Evolutionary conservation across 2,888 invertebrate genomes (phyloP), one percentile per base, ranked within the genome.

Genomic region (Lysandra coridon): DNA sequence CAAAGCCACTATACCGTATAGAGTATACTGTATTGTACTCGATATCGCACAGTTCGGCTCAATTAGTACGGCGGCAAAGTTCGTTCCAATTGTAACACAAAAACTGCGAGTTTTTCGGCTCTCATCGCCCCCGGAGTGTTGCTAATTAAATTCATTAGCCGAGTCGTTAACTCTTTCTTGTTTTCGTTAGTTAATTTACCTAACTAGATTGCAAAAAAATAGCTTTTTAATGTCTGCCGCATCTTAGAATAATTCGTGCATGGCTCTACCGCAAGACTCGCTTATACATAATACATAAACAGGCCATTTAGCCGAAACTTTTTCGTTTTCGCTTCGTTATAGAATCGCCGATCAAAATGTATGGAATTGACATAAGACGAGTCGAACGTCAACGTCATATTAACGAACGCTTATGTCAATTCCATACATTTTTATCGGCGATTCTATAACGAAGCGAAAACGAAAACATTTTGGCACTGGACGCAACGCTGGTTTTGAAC

Each of bases 81-180:
- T 62, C 10, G 62, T 23, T 62, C 23, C 62, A 23, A 62, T 62
- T 62, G 62, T 62, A 23, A 62, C n/a, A 62, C 6, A 62, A 62
- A 60, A 62, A 62, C 62, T 62, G 23, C 23, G n/a, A 62, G 60
- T n/a, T 23, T 53, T 62, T 62, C 62, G 62, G 23, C 23, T 62
- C 10, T 62, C 62, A 7, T n/a, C 62, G 62, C 62, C 62, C 62
- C 23, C 23, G 4, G 62, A 3, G 62, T 62, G 23, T 23, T 7
- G 62, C 62, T 62, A 62, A 62, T 62, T 62, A 62, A 62, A 62
- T 62, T 23, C 62, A 62, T 62, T 62, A 62, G 23, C 62, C 62
- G 23, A 23, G 62, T 23, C 10, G n/a, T 62, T 3, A 23, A n/a
- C 10, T 62, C 2, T 17, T n/a, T 17, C 7, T 62, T 62, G n/a